Evolutionary conservation across 2,888 invertebrate species (phyloP).

Genomic region (Cryptocheilus praepositus): DNA sequence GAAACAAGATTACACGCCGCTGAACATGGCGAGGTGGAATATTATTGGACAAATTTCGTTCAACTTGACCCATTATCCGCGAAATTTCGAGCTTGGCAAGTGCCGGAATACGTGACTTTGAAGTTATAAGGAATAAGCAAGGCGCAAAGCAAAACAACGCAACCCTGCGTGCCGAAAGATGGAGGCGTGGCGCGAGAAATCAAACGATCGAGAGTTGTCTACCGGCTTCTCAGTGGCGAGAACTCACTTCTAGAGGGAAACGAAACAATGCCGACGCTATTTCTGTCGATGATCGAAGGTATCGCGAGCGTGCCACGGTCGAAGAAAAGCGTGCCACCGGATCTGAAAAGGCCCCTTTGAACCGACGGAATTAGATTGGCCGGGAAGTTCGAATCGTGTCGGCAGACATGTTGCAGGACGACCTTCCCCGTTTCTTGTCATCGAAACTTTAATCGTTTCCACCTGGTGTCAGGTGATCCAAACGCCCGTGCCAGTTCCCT

Average conservation of each 20-base stretch:
- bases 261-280: slow-evolving; percentile 72
- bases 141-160: no score
- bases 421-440: slow-evolving; percentile 29
- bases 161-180: no score
- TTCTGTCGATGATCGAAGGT: slow-evolving; percentile 69
- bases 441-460: slow-evolving; percentile 12
- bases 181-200: slow-evolving; percentile 1
- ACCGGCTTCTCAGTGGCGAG: slow-evolving; percentile 33
- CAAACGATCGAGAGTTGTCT: not conserved
- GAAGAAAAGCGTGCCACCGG: slow-evolving; percentile 59
- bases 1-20: no score
- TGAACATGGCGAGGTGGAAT: no score
- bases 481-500: slow-evolving; percentile 2
- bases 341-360: slow-evolving; percentile 51
- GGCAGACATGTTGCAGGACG: slow-evolving; percentile 23
- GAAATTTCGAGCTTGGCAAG: no score
- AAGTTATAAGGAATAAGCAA: no score
- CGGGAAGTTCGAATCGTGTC: slow-evolving; percentile 31
- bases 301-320: slow-evolving; percentile 63
- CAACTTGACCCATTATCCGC: no score
- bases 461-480: slow-evolving; percentile 22
- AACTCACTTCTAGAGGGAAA: slow-evolving; percentile 59
- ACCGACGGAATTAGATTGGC: slow-evolving; percentile 59
- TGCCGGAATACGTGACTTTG: no score
- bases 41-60: no score